Conservation (phyloP, 30 jellyfish, hydroid and myxozoan genomes). For the Calvadosia cruxmelitensis region DNA sequence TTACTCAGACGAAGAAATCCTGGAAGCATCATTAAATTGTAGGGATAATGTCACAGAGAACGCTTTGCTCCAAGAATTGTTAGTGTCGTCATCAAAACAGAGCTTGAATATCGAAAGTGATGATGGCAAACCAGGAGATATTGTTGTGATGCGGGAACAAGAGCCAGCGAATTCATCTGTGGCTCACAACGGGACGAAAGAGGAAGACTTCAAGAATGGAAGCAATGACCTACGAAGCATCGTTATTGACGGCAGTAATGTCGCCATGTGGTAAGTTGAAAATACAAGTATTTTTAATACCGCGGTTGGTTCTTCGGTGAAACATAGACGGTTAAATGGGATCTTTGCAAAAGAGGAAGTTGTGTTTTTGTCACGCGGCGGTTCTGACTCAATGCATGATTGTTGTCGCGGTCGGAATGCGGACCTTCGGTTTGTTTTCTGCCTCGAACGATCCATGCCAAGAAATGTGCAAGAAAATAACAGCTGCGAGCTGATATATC, state of each 20-base stretch:
- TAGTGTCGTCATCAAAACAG: conserved; percentile 17
- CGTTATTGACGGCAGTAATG: conserved; percentile 92
- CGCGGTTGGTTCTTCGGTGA: too few relatives aligned
- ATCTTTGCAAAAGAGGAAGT: conserved; percentile 2
- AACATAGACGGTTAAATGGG: too few relatives aligned
- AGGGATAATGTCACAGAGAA: conserved; percentile 24
- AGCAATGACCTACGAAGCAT: conserved; percentile 29
- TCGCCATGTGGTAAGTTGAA: conserved; percentile 82
- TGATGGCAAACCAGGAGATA: not conserved
- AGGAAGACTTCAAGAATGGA: not conserved
- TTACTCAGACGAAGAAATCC: conserved; percentile 36
- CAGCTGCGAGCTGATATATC: too few relatives aligned
- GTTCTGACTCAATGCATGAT: not conserved
- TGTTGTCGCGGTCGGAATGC: not conserved
- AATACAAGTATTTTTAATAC: too few relatives aligned
- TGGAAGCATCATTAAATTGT: conserved; percentile 23
- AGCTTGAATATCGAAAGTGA: not conserved
- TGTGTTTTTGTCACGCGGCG: not conserved
- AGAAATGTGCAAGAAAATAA: too few relatives aligned
- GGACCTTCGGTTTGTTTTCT: too few relatives aligned
- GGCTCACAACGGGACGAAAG: not conserved
- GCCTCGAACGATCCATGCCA: too few relatives aligned
- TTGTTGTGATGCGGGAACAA: not conserved
- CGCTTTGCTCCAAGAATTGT: conserved; percentile 43
- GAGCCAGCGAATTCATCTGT: not conserved